These are phyloP conservation scores for Meloe dianella DNA, from an alignment of 2,888 invertebrate genomes.

Conservation along the genomic window DNA sequence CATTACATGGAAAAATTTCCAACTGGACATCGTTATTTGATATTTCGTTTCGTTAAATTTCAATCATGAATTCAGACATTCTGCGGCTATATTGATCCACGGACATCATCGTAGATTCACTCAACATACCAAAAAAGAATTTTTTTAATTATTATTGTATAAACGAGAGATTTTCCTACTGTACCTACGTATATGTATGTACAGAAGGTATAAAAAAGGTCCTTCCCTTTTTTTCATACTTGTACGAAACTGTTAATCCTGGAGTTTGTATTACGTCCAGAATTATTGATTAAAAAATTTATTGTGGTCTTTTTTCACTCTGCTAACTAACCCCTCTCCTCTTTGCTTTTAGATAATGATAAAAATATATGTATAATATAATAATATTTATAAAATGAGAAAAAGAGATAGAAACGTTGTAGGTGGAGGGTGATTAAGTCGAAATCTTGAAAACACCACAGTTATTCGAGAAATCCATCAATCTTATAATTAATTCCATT, in stretches of 20 bases:
- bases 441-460: constrained; percentile 48
- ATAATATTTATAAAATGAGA: not conserved
- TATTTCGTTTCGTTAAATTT: constrained; percentile 49
- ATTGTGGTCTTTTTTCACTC: not conserved
- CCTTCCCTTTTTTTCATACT: constrained; percentile 6
- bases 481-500: constrained; percentile 63
- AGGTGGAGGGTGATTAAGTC: constrained; percentile 42
- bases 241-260: constrained; percentile 5
- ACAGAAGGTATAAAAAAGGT: not conserved
- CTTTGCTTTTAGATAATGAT: not conserved
- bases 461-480: constrained; percentile 58
- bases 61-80: constrained; percentile 45
- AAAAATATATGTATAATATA: constrained; percentile 8
- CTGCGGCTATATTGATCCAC: constrained; percentile 28
- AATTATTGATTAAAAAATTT: constrained; percentile 1
- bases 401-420: not conserved
- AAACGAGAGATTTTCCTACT: constrained; percentile 10
- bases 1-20: constrained; percentile 49
- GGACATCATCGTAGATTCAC: not conserved
- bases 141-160: constrained; percentile 25
- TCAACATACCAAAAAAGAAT: constrained; percentile 14
- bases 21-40: constrained; percentile 49
- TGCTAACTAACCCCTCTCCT: not conserved
- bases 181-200: not conserved
- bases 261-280: constrained; percentile 1